Evolutionary conservation across 2,888 invertebrate genomes (phyloP), one percentile per base, ranked within the genome.

Genomic region (Hydrotaea diabolus): DNA sequence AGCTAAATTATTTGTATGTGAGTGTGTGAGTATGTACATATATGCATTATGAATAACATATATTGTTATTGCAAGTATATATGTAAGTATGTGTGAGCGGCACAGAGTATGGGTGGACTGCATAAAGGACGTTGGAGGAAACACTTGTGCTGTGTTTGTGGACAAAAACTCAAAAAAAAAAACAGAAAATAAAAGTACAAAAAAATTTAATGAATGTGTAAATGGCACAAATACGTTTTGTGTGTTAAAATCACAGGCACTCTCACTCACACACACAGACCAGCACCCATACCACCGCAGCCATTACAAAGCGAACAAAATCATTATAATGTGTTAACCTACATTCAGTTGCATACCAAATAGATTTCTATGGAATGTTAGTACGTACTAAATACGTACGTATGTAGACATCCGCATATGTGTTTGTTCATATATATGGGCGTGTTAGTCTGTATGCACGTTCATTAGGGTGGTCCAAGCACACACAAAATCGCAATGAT

Each of bases 151-250:
- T 36, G 64, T 9, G 0, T 46, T 13, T 13, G 11, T 69, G 46
- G 21, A 15, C 21, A 21, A 1, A 7, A 13, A 43, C 13, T 13
- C 0, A 4, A 4, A 59, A 13, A 59, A 59, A 26, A 26, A 4
- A n/a, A n/a, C 23, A 1, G 59, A 62, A 31, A 62, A 62, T 31
- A 62, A 31, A 69, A 23, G 43, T 23, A 46, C 21, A 66, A 64
- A 5, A 66, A 46, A 69, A 59, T 59, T 43, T 69, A 69, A 69
- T 69, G 69, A 69, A 69, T 69, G 69, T 69, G 23, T 46, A 84
- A 85, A 81, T 85, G 79, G 76, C 76, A 82, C 81, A 85, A 85
- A 81, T 79, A 69, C 39, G 53, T 74, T 77, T 75, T 49, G 49
- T 55, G 74, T 62, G 62, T 72, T 53, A 49, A 78, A 82, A 82